These are phyloP conservation scores for Rhinolophus sinicus DNA, from an alignment of 2,113 vertebrate genomes.

Conservation along the genomic window DNA sequence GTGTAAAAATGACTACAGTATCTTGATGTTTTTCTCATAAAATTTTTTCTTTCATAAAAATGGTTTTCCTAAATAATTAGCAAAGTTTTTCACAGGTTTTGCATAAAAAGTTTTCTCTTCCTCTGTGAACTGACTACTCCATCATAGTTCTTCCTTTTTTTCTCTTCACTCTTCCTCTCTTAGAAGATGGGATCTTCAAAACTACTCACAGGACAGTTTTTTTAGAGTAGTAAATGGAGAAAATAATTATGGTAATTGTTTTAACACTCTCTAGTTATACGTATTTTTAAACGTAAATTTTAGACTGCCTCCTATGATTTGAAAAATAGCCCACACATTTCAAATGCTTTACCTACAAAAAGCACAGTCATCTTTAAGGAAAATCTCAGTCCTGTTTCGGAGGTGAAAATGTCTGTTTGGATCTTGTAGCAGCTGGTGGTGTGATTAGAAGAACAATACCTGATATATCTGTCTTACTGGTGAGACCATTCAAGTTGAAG, in stretches of 20 bases:
- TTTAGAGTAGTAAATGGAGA: slow-evolving; percentile 11
- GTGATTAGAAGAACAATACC: not conserved
- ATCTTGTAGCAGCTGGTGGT: not conserved
- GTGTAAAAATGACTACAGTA: not conserved
- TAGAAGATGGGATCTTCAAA: not conserved
- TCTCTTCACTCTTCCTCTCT: not conserved
- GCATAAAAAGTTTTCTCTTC: not conserved
- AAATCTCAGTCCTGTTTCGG: slow-evolving; percentile 9
- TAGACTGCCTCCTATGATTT: slow-evolving; percentile 7
- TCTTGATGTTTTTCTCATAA: slow-evolving; percentile 19
- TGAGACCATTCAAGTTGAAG: not conserved
- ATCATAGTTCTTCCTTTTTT: not conserved
- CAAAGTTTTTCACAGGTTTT: not conserved
- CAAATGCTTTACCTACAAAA: not conserved
- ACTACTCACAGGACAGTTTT: not conserved
- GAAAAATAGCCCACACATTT: slow-evolving; percentile 25
- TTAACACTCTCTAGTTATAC: not conserved
- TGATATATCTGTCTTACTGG: not conserved
- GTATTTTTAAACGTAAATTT: slow-evolving; percentile 51
- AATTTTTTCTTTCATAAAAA: not conserved
- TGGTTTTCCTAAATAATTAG: slow-evolving; percentile 11
- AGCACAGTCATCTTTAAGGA: slow-evolving; percentile 16
- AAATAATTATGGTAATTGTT: slow-evolving; percentile 10
- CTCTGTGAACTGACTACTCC: not conserved
- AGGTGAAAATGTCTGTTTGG: not conserved